These are phyloP conservation scores for Orius laevigatus DNA, from an alignment of 1,140 invertebrate genomes.

Conservation along the genomic window DNA sequence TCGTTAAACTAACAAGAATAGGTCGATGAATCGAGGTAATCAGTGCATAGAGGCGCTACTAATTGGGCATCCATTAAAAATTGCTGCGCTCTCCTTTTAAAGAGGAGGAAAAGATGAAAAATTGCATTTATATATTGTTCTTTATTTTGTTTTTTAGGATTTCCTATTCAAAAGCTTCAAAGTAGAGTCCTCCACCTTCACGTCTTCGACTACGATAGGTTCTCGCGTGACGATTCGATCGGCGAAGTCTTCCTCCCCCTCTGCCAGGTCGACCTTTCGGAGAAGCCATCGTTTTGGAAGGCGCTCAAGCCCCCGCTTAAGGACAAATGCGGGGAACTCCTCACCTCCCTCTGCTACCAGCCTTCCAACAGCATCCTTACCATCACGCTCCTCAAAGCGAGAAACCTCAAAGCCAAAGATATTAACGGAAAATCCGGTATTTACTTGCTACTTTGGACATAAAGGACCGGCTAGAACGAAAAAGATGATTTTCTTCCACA, in stretches of 20 bases:
- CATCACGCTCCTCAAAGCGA: conserved; percentile 72
- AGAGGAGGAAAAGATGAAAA: too few species aligned
- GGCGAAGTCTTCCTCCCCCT: conserved; percentile 89
- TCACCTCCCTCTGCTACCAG: conserved; percentile 82
- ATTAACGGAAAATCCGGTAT: conserved; percentile 88
- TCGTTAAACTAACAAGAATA: too few species aligned
- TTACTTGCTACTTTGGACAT: background rate
- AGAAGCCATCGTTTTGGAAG: conserved; percentile 84
- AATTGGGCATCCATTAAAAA: too few species aligned
- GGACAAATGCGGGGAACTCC: conserved; percentile 78
- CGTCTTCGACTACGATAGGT: conserved; percentile 90
- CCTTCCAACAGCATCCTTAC: conserved; percentile 79
- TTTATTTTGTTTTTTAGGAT: conserved; percentile 36
- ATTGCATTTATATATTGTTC: too few species aligned
- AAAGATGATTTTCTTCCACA: background rate
- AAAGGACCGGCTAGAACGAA: too few species aligned
- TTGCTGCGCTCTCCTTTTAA: too few species aligned
- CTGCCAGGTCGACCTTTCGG: conserved; percentile 80
- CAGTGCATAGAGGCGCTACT: too few species aligned
- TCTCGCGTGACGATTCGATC: conserved; percentile 87
- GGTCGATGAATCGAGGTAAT: too few species aligned
- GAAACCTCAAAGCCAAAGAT: conserved; percentile 84
- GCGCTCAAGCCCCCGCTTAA: conserved; percentile 81
- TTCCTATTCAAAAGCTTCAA: conserved; percentile 45
- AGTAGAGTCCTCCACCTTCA: conserved; percentile 71